A percentile compares a stretch with the other conserved stretches of the same genome.
These are phyloP conservation scores for Tachina fera DNA, from an alignment of 2,888 invertebrate genomes.

Conservation along the genomic window DNA sequence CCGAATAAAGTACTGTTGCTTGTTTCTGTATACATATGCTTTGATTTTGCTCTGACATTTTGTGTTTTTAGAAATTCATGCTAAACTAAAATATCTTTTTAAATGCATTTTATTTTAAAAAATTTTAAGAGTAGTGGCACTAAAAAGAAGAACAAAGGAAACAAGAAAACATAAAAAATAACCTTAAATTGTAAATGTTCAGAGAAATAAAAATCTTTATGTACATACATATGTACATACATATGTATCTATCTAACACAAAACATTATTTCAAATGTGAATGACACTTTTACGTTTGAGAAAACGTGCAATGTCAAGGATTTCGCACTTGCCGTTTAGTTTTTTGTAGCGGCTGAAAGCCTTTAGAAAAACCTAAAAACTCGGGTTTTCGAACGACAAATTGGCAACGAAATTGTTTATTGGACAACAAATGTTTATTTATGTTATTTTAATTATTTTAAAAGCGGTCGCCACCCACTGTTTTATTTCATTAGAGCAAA, in stretches of 20 bases:
- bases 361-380: conserved; percentile 32
- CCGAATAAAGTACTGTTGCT: no score
- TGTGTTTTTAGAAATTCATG: neutral
- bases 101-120: conserved; percentile 2
- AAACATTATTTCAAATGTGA: conserved; percentile 53
- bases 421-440: conserved; percentile 10
- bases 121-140: neutral
- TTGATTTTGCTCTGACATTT: conserved; percentile 30
- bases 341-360: conserved; percentile 18
- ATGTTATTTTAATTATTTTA: neutral
- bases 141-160: neutral
- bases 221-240: no score
- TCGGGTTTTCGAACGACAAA: neutral
- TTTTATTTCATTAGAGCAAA: conserved; percentile 11
- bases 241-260: neutral
- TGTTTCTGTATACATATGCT: no score
- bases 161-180: neutral
- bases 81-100: conserved; percentile 17
- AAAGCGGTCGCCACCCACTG: conserved; percentile 22
- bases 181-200: neutral
- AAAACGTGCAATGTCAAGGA: conserved; percentile 71
- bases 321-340: conserved; percentile 46
- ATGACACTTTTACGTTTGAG: conserved; percentile 58
- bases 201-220: neutral
- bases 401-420: conserved; percentile 46